phyloP scores from a whole-genome alignment of 2,797 vertebrate species.

The Phataginus tetradactyla region DNA sequence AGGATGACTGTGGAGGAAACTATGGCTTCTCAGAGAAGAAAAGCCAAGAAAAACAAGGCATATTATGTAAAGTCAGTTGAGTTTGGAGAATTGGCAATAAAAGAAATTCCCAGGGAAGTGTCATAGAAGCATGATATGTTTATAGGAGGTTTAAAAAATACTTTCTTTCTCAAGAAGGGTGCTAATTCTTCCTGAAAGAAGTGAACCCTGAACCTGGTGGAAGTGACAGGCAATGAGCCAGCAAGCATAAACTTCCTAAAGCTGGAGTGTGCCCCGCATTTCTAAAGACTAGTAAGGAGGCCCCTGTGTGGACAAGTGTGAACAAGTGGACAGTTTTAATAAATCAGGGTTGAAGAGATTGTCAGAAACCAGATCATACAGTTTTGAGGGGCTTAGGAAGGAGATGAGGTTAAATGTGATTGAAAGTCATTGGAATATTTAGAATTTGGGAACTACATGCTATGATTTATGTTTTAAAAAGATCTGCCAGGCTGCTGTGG shows the following conservation, averaged over 20 bases:
- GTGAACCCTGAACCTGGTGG: neutral
- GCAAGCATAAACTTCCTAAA: neutral
- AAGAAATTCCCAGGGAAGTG: neutral
- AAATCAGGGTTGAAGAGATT: neutral
- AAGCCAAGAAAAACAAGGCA: neutral
- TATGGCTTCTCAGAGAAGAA: neutral
- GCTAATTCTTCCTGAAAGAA: neutral
- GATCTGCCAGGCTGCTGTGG: neutral
- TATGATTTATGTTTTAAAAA: neutral
- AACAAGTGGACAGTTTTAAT: neutral
- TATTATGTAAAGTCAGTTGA: neutral
- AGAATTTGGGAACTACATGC: neutral
- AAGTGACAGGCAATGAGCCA: neutral
- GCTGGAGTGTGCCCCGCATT: fast-evolving
- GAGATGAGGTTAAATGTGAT: neutral
- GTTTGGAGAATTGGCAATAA: neutral
- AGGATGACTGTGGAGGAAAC: neutral
- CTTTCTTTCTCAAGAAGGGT: neutral
- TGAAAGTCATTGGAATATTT: neutral
- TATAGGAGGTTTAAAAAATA: neutral
- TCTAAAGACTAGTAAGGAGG: neutral
- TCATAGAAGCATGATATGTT: neutral
- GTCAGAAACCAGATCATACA: neutral
- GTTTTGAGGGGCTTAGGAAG: neutral
- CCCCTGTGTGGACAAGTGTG: neutral